Base-by-base conservation (phyloP, 2,888 invertebrate species). In the Lumbricus terrestris region DNA sequence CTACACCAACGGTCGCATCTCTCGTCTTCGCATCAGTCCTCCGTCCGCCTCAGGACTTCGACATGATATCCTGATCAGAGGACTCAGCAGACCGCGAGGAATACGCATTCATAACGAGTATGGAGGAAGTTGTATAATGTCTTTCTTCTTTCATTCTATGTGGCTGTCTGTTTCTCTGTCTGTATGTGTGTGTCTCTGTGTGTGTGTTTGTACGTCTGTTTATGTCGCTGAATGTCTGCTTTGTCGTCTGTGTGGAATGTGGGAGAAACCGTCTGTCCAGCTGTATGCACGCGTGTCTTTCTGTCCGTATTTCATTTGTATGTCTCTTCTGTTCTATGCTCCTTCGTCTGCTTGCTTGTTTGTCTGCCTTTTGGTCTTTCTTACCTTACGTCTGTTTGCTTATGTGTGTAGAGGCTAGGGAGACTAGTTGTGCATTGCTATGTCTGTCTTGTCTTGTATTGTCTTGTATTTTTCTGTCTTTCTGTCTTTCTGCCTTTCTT, bases 1-100 rank as follows among this genome's bases (percentile, higher is more conserved):
- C 83, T 90, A n/a, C 47, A 40, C 38, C 82, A 89, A 54, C 29
- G 90, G 90, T 11, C 54, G 20, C 18, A 90, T 90, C 15, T 35
- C 35, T 2, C 47, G 40, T 16, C 42, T 85, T 11, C 18, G 54
- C 20, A 33, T 35, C 3, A 29, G 69, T 1, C 29, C n/a, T 4
- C 47, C 34, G 23, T 34, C 18, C 11, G 90, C 34, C 38, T 15
- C 37, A 18, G 47, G 35, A 47, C n/a, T 33, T 23, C 33, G n/a
- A 34, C 69, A 33, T 18, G n/a, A 42, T 16, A 69, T 35, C 42
- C 5, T 89, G 5, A 35, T 23, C 34, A 33, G 8, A 0, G 23
- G 23, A 23, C 69, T 89, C 16, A 69, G n/a, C 69, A 47, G 82
- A 54, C 89, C 89, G n/a, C 1, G 89, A 35, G 89, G 47, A 35